A percentile compares a stretch with the other conserved stretches of the same genome.
Evolutionary conservation across 2,888 invertebrate genomes (phyloP).

Genomic region (Cheilosia vernalis): DNA sequence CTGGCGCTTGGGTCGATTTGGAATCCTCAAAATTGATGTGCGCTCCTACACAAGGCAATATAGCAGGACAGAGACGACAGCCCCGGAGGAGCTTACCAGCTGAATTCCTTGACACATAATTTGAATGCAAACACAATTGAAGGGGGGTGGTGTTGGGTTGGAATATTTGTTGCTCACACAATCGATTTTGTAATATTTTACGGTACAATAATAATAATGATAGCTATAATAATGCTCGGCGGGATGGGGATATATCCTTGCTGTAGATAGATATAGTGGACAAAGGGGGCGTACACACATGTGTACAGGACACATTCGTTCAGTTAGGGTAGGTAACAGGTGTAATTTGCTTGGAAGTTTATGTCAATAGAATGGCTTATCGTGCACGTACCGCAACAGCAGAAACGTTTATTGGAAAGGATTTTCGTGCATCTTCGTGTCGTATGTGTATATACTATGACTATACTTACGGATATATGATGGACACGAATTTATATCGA

Average conservation of each 20-base stretch:
- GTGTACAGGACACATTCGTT: background rate
- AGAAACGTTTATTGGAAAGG: conserved; percentile 48
- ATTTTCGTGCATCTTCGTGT: conserved; percentile 38
- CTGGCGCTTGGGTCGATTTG: background rate
- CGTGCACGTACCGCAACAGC: conserved; percentile 50
- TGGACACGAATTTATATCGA: background rate
- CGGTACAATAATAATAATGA: conserved; percentile 61
- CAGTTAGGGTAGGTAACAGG: conserved; percentile 44
- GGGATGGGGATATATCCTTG: conserved; percentile 16
- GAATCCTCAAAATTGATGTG: conserved; percentile 47
- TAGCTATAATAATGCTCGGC: conserved; percentile 50
- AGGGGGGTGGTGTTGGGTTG: background rate
- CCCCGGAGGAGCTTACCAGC: conserved; percentile 5
- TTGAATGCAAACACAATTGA: conserved; percentile 58
- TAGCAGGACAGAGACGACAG: conserved; percentile 14
- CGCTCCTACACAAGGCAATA: background rate
- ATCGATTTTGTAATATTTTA: conserved; percentile 69
- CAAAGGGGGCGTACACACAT: conserved; percentile 27
- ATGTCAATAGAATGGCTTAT: conserved; percentile 59
- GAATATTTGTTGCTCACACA: conserved; percentile 54
- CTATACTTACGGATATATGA: background rate
- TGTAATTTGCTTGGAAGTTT: conserved; percentile 60
- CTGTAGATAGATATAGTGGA: conserved; percentile 4
- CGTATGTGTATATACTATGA: background rate
- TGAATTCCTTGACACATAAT: conserved; percentile 58